Conservation (phyloP, 2,888 invertebrate species). For the Ephialtes manifestator region DNA sequence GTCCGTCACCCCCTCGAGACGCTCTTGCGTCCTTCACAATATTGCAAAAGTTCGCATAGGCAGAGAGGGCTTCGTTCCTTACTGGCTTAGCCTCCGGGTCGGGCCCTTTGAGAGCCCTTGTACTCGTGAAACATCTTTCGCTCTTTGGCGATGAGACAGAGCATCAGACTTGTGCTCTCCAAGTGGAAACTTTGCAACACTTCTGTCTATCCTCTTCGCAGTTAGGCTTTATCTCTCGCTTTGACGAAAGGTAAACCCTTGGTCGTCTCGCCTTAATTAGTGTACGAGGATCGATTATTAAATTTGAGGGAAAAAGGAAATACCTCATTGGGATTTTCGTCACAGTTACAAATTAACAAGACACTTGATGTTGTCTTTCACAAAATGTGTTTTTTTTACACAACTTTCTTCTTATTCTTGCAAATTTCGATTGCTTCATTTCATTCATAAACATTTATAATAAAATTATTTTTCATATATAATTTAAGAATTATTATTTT, state of each 20-base stretch:
- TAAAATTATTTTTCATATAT: too few relatives aligned
- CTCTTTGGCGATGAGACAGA: constrained; percentile 40
- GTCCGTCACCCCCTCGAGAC: constrained; percentile 67
- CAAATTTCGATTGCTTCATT: too few relatives aligned
- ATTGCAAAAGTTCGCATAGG: constrained; percentile 63
- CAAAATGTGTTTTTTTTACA: neutral
- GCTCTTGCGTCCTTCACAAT: constrained; percentile 67
- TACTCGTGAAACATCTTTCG: constrained; percentile 62
- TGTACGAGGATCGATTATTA: constrained; percentile 59
- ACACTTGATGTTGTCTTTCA: neutral
- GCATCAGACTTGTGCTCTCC: neutral
- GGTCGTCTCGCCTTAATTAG: constrained; percentile 51
- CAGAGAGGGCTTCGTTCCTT: constrained; percentile 37
- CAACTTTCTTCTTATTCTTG: neutral
- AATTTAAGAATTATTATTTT: too few relatives aligned
- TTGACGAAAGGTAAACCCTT: constrained; percentile 12
- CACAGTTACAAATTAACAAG: constrained; percentile 11
- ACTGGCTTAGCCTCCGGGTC: constrained; percentile 41
- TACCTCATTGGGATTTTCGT: neutral
- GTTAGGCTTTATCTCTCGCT: constrained; percentile 8
- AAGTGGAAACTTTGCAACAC: constrained; percentile 34
- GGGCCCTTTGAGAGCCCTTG: constrained; percentile 68
- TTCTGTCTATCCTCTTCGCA: neutral
- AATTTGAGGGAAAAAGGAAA: constrained; percentile 35
- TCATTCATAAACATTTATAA: too few relatives aligned